Conservation (phyloP, 2,888 invertebrate species). For the Zootermopsis nevadensis region DNA sequence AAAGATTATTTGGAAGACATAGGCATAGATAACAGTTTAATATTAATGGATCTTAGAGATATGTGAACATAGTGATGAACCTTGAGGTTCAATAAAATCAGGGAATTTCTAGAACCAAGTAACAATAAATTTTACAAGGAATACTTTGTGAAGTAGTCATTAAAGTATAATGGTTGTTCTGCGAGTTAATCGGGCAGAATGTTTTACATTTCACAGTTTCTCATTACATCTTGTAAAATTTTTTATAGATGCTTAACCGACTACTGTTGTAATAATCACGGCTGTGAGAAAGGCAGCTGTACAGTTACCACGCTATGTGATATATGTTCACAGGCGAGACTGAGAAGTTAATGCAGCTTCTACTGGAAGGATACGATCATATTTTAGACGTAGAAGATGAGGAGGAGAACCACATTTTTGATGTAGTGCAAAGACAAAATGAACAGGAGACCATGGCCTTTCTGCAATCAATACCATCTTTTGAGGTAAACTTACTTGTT, state of each 20-base stretch:
- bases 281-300: background rate
- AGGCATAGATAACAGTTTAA: no score
- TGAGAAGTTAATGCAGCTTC: slow-evolving; percentile 73
- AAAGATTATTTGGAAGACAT: no score
- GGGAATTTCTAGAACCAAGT: no score
- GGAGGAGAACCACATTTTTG: slow-evolving; percentile 72
- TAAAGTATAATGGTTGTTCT: no score
- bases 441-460: slow-evolving; percentile 76
- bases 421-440: slow-evolving; percentile 76
- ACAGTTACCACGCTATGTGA: slow-evolving; percentile 12
- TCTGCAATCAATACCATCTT: slow-evolving; percentile 77
- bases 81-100: no score
- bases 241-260: background rate
- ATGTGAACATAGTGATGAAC: no score
- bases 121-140: no score
- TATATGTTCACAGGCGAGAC: slow-evolving; percentile 72
- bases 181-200: no score
- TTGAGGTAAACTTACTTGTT: slow-evolving; percentile 75
- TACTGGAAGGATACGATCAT: slow-evolving; percentile 89
- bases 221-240: background rate
- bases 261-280: background rate
- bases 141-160: no score
- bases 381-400: slow-evolving; percentile 83
- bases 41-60: no score
- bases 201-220: background rate